A percentile compares a stretch with the other conserved stretches of the same genome.
These are phyloP conservation scores for Vandiemenella viatica DNA, from an alignment of 2,888 invertebrate genomes.

Conservation along the genomic window DNA sequence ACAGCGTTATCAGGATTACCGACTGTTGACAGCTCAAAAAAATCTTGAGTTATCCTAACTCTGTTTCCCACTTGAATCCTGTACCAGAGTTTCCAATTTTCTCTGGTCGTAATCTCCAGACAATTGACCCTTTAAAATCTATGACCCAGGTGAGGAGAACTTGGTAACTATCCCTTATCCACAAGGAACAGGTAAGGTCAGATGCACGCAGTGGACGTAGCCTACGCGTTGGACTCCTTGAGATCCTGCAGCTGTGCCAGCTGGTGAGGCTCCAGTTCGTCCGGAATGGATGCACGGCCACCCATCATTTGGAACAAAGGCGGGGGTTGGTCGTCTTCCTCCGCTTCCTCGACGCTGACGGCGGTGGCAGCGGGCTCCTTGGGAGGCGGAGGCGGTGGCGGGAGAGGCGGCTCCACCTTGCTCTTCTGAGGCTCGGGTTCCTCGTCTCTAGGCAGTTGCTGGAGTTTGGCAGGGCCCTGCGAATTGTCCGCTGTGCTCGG, in stretches of 20 bases:
- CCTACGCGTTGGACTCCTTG: slow-evolving; percentile 81
- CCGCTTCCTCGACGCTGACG: slow-evolving; percentile 27
- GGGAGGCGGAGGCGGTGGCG: slow-evolving; percentile 29
- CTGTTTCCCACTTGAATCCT: too few species aligned
- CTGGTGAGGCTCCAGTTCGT: slow-evolving; percentile 78
- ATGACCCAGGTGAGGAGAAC: too few species aligned
- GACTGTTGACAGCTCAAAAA: too few species aligned
- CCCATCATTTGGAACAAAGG: slow-evolving; percentile 54
- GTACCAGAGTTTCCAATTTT: too few species aligned
- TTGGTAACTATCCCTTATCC: too few species aligned
- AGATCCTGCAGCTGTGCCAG: slow-evolving; percentile 74
- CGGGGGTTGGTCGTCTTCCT: slow-evolving; percentile 49
- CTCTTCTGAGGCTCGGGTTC: slow-evolving; percentile 13
- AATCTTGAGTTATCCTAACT: too few species aligned
- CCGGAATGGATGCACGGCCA: slow-evolving; percentile 39
- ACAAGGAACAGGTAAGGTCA: too few species aligned
- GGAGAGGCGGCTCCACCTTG: slow-evolving; percentile 22
- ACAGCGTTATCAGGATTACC: too few species aligned
- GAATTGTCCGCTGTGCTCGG: slow-evolving; percentile 47
- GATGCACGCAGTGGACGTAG: not conserved
- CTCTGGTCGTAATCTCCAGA: too few species aligned
- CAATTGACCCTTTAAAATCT: too few species aligned
- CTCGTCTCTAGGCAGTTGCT: slow-evolving; percentile 13
- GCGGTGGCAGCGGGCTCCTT: slow-evolving; percentile 16
- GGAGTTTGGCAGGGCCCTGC: slow-evolving; percentile 32